Base-by-base conservation (phyloP, 2,797 vertebrate genomes). In the Smutsia temminckii region DNA sequence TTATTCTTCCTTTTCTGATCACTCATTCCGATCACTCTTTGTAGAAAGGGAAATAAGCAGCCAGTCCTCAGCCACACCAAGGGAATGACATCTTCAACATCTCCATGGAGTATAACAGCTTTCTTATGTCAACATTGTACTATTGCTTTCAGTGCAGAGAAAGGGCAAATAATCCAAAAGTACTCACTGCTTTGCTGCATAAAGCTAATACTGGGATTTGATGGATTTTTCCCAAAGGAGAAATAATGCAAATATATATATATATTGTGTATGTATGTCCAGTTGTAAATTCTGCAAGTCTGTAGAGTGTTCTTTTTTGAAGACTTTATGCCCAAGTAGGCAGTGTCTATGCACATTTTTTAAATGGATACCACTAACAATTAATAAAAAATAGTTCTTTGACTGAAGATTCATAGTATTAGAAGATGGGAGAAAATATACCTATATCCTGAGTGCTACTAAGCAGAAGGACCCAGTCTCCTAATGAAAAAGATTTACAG, bases 171-270 rank as follows among this genome's bases (percentile, higher is more conserved):
- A 59, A 57, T 40, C 13, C 3, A 57, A 85, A 37, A 57, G n/a
- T 21, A 14, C 34, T 68, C 61, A 78, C 12, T 29, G 27, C 42
- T 66, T 91, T 93, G 57, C 2, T 12, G 8, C 4, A 46, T 37
- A 63, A 64, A 88, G 12, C n/a, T 89, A 51, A 63, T 46, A 66
- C 0, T 66, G 64, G 57, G 53, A 72, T 59, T 64, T 66, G 23
- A 61, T 85, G 16, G 34, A 64, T 80, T 91, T 68, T 93, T 84
- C 2, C n/a, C 7, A 79, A 89, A 96, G n/a, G 18, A 95, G 42
- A 90, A 89, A 81, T 37, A 59, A 37, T 64, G 29, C 3, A 42
- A 46, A 55, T 53, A 32, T 57, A 75, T 46, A 46, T 46, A 46
- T 46, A 46, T 46, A 46, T n/a, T 53, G 16, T 29, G 1, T 46